Base-by-base conservation (phyloP, 2,113 vertebrate genomes). In the Columbina picui region DNA sequence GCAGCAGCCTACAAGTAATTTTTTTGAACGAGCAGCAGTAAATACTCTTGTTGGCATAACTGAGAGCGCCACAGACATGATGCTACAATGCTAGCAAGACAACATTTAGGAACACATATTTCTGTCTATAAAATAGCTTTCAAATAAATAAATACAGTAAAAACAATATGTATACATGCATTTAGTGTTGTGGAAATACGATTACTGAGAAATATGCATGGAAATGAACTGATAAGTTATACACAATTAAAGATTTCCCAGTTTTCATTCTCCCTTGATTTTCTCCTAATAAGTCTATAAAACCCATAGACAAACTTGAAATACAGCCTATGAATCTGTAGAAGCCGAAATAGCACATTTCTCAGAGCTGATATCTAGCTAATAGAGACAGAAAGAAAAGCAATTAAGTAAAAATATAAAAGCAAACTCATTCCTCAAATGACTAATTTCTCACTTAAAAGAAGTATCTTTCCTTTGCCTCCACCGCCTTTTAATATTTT, bases 221-320 rank as follows among this genome's bases (percentile, higher is more conserved):
- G 56, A 93, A 93, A 92, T 79, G 32, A 91, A 79, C 63, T 16
- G 43, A 43, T 86, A 84, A 91, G 63, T 87, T 78, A 70, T 18
- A 92, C 36, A 60, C 16, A 87, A 93, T 87, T 81, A 86, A 78
- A 89, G 83, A 87, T 60, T 56, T 91, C 64, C 45, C 88, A 71
- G 75, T 87, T 86, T 85, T 50, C 41, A 76, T 50, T 87, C 71
- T 81, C 41, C 75, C 17, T 6, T 82, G 71, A 82, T 89, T 93
- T 97, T 91, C 65, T 93, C 38, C 63, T 84, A 59, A 85, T 89
- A 89, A 77, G 39, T 73, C 87, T 71, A 34, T 91, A 90, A 94
- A 90, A 79, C 49, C 10, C 12, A 88, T 11, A 87, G 52, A 79
- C 75, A 82, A 53, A 82, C 36, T 47, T 71, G 78, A 90, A 77